Conservation (phyloP, 1,140 invertebrate genomes). For the Heliothis virescens region DNA sequence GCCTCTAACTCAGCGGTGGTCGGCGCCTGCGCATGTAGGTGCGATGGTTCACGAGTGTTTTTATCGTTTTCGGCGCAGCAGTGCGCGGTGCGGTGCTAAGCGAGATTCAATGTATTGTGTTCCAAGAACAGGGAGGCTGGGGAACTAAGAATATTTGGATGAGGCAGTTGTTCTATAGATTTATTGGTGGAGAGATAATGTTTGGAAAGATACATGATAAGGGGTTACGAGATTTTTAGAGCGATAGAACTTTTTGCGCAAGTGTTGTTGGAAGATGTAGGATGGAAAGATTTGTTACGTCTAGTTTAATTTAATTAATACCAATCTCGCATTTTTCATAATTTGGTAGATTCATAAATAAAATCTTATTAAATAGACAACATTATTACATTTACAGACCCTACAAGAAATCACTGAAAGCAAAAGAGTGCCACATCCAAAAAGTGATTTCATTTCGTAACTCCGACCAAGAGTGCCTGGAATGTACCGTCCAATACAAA, state of each 20-base stretch:
- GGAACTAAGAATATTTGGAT: slow-evolving; percentile 56
- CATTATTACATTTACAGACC: too few species aligned
- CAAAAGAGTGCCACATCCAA: slow-evolving; percentile 35
- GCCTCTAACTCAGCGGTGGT: neutral
- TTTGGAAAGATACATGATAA: too few species aligned
- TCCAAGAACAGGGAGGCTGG: slow-evolving; percentile 65
- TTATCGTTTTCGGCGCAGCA: slow-evolving; percentile 53
- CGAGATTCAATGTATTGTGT: slow-evolving; percentile 79
- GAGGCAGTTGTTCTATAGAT: slow-evolving; percentile 49
- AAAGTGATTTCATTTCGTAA: neutral
- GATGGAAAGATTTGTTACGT: too few species aligned
- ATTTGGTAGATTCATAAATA: too few species aligned
- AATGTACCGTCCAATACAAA: slow-evolving; percentile 73
- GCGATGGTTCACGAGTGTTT: slow-evolving; percentile 54
- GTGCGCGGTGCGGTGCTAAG: slow-evolving; percentile 63
- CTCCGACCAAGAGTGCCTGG: slow-evolving; percentile 56
- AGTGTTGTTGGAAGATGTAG: too few species aligned
- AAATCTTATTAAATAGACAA: too few species aligned
- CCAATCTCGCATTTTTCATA: too few species aligned
- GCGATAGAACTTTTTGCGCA: neutral
- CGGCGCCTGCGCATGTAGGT: slow-evolving; percentile 39
- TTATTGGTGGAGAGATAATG: neutral
- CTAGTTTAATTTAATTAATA: too few species aligned
- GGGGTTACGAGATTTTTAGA: neutral
- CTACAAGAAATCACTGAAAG: neutral